Base-by-base conservation (phyloP, 1,140 invertebrate species). In the Drosophila melanica region DNA sequence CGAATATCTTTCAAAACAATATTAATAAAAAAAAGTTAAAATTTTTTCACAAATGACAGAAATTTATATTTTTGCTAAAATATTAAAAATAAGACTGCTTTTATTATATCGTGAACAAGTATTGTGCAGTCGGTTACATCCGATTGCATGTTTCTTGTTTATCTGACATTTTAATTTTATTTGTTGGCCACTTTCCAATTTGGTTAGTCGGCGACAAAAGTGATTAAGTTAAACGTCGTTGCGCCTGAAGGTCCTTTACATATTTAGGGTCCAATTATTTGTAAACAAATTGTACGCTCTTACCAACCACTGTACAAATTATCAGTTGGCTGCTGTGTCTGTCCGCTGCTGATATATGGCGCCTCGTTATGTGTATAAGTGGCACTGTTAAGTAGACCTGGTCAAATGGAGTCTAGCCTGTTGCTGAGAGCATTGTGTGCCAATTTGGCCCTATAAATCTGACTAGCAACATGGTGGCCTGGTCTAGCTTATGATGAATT, bases 321-420 rank as follows among this genome's bases (percentile, higher is more conserved):
- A 66, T 33, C 23, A 54, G 20, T 44, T 41, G 33, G 30, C 7
- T 9, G 33, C 8, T 35, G 27, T 27, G 33, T 0, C 54, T 74
- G 73, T 50, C 23, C 66, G 73, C 48, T 18, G 55, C 62, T 86
- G 75, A 86, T 81, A 48, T 70, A 87, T 86, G 79, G 51, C 71
- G 74, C 42, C 75, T 86, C 82, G 73, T 86, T 87, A 87, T 76
- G 71, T 60, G 64, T 75, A 87, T 87, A 79, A 86, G 87, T 87
- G 71, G 51, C 58, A 80, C 77, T 84, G 77, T 66, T 70, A 16
- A 30, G 51, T 42, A 27, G 35, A 57, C 23, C 42, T 62, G 70
- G 65, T n/a, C 69, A 42, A 9, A 47, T 39, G 39, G 33, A 20
- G 44, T 37, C 18, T 55, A 70, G 81, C 81, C 74, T 84, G 81